phyloP scores from a whole-genome alignment of 2,797 vertebrate genomes.

The Sorex maritimensis region DNA sequence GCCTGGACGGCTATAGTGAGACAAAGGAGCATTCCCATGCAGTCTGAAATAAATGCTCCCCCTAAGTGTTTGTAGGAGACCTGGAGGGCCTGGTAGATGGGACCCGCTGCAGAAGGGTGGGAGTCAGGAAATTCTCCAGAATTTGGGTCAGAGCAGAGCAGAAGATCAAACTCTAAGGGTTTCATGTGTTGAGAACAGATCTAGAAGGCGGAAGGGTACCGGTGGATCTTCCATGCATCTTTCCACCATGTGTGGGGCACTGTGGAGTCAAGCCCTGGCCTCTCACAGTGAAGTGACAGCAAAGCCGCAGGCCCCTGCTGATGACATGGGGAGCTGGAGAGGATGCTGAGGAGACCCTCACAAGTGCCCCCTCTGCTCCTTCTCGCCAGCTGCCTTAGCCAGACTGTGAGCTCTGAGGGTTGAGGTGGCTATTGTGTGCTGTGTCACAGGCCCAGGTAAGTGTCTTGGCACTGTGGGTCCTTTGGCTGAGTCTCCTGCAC shows the following conservation, averaged over 20 bases:
- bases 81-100: not conserved
- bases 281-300: not conserved
- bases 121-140: conserved; percentile 16
- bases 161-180: not conserved
- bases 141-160: not conserved
- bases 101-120: not conserved
- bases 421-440: not conserved
- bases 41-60: not conserved
- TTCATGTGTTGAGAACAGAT: not conserved
- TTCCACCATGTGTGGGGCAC: not conserved
- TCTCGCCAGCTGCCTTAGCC: not conserved
- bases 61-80: not conserved
- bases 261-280: not conserved
- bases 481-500: not conserved
- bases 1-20: not conserved
- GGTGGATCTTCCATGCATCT: not conserved
- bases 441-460: not conserved
- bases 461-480: not conserved
- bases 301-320: not conserved
- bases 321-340: not conserved
- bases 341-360: not conserved
- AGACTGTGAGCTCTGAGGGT: not conserved
- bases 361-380: not conserved
- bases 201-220: not conserved
- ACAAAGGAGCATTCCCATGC: not conserved